Evolutionary conservation across 1,140 invertebrate genomes (phyloP), one percentile per base, ranked within the genome.

Genomic region (Euglossa dilemma): DNA sequence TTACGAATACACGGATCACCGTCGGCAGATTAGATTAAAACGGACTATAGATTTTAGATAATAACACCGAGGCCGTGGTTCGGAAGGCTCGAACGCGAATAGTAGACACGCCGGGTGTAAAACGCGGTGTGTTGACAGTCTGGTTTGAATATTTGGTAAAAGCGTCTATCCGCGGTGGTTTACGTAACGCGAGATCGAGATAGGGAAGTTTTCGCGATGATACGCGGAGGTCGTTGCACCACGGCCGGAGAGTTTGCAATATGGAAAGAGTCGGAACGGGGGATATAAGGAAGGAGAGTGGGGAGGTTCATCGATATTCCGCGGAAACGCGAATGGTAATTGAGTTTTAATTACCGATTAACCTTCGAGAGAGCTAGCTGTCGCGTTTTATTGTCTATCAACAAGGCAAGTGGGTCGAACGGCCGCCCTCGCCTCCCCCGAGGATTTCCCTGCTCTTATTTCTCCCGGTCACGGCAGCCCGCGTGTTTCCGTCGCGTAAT

Each of bases 341-440:
- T 25, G 76, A 70, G 64, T 79, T 79, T 70, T 79, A 79, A 79
- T 79, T 70, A 70, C 28, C 64, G 76, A 79, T 79, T 79, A 79
- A 70, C 66, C 76, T 79, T 79, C 52, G 18, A 28, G 52, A 12
- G 11, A 72, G 2, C 52, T n/a, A 52, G 50, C 64, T 20, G 64
- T 20, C 52, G 25, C 20, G 66, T 79, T 70, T 79, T 70, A 79
- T 79, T 70, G 76, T 79, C 76, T 70, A 79, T 70, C 64, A 79
- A 70, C 76, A 57, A 69, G 52, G 28, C 45, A 79, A 79, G 64
- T 79, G 66, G 64, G 76, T 79, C 76, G 66, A 52, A n/a, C 52
- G 70, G 6, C 12, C 28, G 47, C 47, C 45, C 70, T 47, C 8
- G 59, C 20, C 47, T 64, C 76, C 76, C 66, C n/a, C n/a, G 76